Conservation (phyloP, 2,797 vertebrate genomes). For the Pseudocheirus occidentalis region DNA sequence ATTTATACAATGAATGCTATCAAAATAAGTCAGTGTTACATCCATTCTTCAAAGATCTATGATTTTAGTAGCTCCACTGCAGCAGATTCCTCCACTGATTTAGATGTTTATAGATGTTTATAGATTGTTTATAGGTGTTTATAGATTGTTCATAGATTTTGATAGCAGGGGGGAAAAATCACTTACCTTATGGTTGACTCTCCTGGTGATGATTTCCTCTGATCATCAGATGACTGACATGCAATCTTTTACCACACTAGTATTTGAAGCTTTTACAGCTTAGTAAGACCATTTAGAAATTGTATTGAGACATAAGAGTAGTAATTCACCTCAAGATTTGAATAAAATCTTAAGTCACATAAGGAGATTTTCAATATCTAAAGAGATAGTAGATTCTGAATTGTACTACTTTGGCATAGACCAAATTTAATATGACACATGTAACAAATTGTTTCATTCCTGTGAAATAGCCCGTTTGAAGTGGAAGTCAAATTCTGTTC, state of each 20-base stretch:
- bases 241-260: neutral
- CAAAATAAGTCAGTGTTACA: constrained; percentile 45
- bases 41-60: neutral
- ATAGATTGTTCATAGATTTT: neutral
- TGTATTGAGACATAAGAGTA: neutral
- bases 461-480: neutral
- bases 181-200: neutral
- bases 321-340: neutral
- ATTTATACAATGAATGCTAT: constrained; percentile 21
- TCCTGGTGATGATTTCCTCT: neutral
- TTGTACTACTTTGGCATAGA: neutral
- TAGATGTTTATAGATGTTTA: no score
- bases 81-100: neutral
- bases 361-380: constrained; percentile 20
- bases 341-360: constrained; percentile 53
- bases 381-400: neutral
- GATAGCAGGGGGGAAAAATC: neutral
- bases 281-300: neutral
- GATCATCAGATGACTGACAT: neutral
- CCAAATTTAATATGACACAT: neutral
- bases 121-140: no score
- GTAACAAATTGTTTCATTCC: neutral
- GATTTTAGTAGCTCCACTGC: neutral
- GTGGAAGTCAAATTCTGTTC: neutral
- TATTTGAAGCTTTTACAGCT: neutral